Base-by-base conservation (phyloP, 2,888 invertebrate species). In the Flexamia atlantica region DNA sequence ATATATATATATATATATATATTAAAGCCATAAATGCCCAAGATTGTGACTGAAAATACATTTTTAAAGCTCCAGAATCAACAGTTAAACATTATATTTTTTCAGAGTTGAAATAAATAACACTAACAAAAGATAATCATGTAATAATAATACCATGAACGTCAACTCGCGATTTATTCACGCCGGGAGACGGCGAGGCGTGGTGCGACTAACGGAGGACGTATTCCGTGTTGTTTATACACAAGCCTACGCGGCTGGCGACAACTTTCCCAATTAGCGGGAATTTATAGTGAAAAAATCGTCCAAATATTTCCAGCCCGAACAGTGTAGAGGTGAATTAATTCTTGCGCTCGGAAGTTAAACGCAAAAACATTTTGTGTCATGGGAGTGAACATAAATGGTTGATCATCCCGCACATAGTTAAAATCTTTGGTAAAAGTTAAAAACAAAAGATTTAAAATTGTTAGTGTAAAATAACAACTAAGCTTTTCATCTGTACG, bases 231-330 rank as follows among this genome's bases (percentile, higher is more conserved):
- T 64, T 64, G 30, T 64, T 64, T 64, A 64, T 64, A 17, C 14
- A n/a, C 14, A 28, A 23, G 23, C 64, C 23, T 28, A 64, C 64
- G 28, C 64, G 28, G 28, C 28, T 17, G 30, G 28, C 28, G 64
- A 64, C 64, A 64, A 30, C 64, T 30, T 28, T 3, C 14, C 64
- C 64, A 64, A 64, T 64, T 64, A 64, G 30, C 12, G 30, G 64
- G 30, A 30, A 64, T 64, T 64, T 64, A 64, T 14, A 64, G 64
- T 14, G 12, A 64, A 28, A 53, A 64, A 30, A 57, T 57, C 64
- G 25, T 17, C 28, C 64, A 28, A 30, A 64, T 64, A 64, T 28
- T 30, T 28, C 30, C 28, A 64, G 9, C 28, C 9, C 3, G 4
- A 28, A 64, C 30, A 30, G 30, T 64, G n/a, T 64, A 30, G 14